A percentile compares a stretch with the other conserved stretches of the same genome.
Evolutionary conservation across 2,113 vertebrate species (phyloP).

Genomic region (Callionymus lyra): DNA sequence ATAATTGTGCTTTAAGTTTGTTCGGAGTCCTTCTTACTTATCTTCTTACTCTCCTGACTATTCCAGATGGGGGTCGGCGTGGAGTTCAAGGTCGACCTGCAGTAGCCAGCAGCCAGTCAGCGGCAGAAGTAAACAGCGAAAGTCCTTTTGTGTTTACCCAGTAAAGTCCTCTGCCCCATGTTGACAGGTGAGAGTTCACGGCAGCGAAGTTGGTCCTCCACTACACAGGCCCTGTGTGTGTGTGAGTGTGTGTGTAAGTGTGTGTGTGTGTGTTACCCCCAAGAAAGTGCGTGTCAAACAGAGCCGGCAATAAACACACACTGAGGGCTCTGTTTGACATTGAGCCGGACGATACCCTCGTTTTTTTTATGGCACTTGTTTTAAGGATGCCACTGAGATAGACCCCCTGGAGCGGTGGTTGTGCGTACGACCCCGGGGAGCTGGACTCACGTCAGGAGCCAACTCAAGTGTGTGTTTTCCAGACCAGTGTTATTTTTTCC

Average conservation of each 20-base stretch:
- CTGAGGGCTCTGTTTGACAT: slow-evolving; percentile 58
- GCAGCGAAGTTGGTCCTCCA: slow-evolving; percentile 50
- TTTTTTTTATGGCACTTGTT: slow-evolving; percentile 40
- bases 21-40: too few species aligned
- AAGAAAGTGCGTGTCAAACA: slow-evolving; percentile 33
- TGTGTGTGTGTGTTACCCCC: background rate
- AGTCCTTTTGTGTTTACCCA: slow-evolving; percentile 60
- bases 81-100: too few species aligned
- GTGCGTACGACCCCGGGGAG: background rate
- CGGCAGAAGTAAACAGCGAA: slow-evolving; percentile 50
- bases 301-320: slow-evolving; percentile 47
- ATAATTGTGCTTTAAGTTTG: too few species aligned
- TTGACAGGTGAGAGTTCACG: slow-evolving; percentile 64
- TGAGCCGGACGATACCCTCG: slow-evolving; percentile 53
- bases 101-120: slow-evolving; percentile 11
- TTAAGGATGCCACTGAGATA: slow-evolving; percentile 59
- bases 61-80: too few species aligned
- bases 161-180: slow-evolving; percentile 55
- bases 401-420: slow-evolving; percentile 51
- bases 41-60: too few species aligned
- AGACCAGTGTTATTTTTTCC: too few species aligned
- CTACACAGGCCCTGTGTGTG: too few species aligned
- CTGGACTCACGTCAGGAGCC: slow-evolving; percentile 2
- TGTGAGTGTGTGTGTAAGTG: slow-evolving; percentile 11
- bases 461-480: background rate